phyloP scores from a whole-genome alignment of 2,888 invertebrate genomes.

The Dilophus febrilis region DNA sequence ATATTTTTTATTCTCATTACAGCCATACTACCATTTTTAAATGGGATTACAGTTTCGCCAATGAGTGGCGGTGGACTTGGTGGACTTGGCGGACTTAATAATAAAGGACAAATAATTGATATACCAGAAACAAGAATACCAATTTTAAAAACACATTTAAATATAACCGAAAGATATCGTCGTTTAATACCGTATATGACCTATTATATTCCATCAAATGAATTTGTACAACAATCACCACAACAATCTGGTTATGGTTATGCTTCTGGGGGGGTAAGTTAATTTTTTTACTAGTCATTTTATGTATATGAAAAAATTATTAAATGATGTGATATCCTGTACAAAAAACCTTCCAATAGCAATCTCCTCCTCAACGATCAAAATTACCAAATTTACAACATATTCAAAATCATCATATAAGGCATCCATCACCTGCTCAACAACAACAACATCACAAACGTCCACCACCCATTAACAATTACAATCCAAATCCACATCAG shows the following conservation, averaged over 20 bases:
- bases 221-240: slow-evolving; percentile 22
- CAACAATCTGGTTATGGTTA: slow-evolving; percentile 6
- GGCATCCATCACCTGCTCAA: slow-evolving; percentile 3
- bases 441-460: slow-evolving; percentile 7
- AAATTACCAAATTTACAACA: slow-evolving; percentile 7
- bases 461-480: not conserved
- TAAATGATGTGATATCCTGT: no score
- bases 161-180: slow-evolving; percentile 42
- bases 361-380: slow-evolving; percentile 17
- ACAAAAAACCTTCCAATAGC: slow-evolving; percentile 14
- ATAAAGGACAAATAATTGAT: slow-evolving; percentile 1
- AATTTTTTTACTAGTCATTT: no score
- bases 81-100: no score
- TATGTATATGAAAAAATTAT: no score
- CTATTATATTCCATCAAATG: slow-evolving; percentile 51
- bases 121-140: slow-evolving; percentile 10
- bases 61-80: no score
- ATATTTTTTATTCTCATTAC: slow-evolving; percentile 15
- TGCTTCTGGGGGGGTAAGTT: not conserved
- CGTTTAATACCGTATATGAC: slow-evolving; percentile 70
- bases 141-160: slow-evolving; percentile 2
- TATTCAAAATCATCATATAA: not conserved
- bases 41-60: slow-evolving; percentile 32
- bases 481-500: slow-evolving; percentile 6
- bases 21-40: slow-evolving; percentile 31